Conservation (phyloP, 2,113 vertebrate genomes). For the Nesospiza acunhae region DNA sequence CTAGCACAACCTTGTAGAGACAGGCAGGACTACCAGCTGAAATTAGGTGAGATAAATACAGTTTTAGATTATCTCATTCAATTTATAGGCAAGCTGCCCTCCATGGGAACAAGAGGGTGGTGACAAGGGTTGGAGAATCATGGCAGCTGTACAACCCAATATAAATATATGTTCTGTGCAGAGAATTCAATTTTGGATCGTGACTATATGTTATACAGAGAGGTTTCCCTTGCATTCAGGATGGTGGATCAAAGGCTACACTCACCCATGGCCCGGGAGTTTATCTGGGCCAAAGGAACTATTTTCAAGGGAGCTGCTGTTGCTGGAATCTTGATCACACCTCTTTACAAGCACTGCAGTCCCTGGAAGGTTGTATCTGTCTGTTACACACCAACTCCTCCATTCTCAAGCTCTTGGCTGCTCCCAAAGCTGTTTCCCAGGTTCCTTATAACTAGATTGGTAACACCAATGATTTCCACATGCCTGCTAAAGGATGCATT, state of each 20-base stretch:
- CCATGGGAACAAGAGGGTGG: not conserved
- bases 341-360: not conserved
- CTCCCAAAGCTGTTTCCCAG: not conserved
- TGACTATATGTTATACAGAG: not conserved
- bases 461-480: not conserved
- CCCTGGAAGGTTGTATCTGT: not conserved
- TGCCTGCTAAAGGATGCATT: not conserved
- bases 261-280: not conserved
- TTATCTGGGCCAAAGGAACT: not conserved
- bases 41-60: slow-evolving; percentile 27
- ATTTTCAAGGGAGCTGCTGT: not conserved
- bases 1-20: not conserved
- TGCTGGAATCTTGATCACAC: not conserved
- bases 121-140: slow-evolving; percentile 21
- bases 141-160: not conserved
- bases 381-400: not conserved
- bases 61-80: slow-evolving; percentile 35
- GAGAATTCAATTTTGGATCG: not conserved
- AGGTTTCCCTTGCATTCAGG: not conserved
- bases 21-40: not conserved
- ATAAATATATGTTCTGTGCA: not conserved
- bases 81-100: slow-evolving; percentile 52
- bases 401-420: not conserved
- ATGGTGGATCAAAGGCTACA: not conserved
- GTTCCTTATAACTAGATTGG: not conserved